These are phyloP conservation scores for Volucella zonaria DNA, from an alignment of 2,888 invertebrate genomes.

Conservation along the genomic window DNA sequence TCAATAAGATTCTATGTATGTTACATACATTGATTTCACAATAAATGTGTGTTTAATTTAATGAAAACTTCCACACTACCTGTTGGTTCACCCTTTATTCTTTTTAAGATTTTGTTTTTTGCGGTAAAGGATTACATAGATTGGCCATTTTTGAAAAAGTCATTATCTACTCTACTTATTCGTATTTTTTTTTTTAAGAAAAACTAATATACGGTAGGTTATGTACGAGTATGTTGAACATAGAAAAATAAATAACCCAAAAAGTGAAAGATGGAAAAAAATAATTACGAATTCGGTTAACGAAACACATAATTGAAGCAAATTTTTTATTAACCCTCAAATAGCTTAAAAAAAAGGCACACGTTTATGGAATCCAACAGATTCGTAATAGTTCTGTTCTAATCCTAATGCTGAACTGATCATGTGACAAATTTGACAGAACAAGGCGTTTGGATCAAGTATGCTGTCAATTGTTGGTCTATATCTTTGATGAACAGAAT, in stretches of 20 bases:
- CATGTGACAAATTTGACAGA: constrained; percentile 19
- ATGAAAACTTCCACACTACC: too few species aligned
- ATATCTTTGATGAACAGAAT: constrained; percentile 7
- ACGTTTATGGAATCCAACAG: background rate
- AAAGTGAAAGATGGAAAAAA: background rate
- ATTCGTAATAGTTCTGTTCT: background rate
- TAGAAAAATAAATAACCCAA: too few species aligned
- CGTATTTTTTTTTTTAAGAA: too few species aligned
- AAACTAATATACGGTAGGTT: background rate
- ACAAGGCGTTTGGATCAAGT: constrained; percentile 31
- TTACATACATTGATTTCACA: too few species aligned
- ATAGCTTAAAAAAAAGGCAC: constrained; percentile 9
- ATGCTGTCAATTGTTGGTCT: constrained; percentile 42
- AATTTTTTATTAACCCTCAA: too few species aligned
- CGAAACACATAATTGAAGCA: constrained; percentile 34
- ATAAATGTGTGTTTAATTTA: too few species aligned
- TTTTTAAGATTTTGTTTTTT: background rate
- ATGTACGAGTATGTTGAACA: background rate
- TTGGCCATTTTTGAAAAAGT: constrained; percentile 22
- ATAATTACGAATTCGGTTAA: constrained; percentile 44
- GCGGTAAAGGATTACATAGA: background rate
- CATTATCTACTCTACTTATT: constrained; percentile 19
- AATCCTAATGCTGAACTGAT: constrained; percentile 19
- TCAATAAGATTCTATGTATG: too few species aligned
- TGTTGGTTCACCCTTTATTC: too few species aligned